Percentiles rank a stretch among this genome's conserved stretches.
phyloP scores from a whole-genome alignment of 2,113 vertebrate species.

The Lucifuga dentata region DNA sequence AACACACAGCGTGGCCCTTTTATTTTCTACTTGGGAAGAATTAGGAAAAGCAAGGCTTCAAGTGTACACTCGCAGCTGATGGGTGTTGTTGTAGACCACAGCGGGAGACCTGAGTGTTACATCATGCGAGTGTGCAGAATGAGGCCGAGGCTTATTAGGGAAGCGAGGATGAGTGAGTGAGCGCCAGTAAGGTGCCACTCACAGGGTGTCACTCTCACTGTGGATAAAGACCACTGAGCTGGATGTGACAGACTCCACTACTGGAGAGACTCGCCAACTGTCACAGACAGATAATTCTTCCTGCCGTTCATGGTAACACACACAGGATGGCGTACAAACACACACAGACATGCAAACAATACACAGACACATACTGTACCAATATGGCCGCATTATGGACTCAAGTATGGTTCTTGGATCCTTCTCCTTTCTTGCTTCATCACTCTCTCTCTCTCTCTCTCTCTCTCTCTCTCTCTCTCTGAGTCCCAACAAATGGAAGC shows the following conservation, averaged over 20 bases:
- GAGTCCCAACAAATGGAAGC: conserved; percentile 50
- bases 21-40: conserved; percentile 28
- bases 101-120: conserved; percentile 37
- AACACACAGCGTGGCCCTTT: neutral
- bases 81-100: conserved; percentile 37
- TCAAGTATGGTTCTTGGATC: conserved; percentile 12
- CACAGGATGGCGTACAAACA: neutral
- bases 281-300: conserved; percentile 57
- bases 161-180: conserved; percentile 26
- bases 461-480: conserved; percentile 38
- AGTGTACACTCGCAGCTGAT: conserved; percentile 1
- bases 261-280: conserved; percentile 55
- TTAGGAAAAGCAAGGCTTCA: conserved; percentile 20
- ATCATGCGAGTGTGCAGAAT: conserved; percentile 30
- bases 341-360: neutral
- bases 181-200: conserved; percentile 58
- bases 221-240: conserved; percentile 60
- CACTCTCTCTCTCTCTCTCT: conserved; percentile 22
- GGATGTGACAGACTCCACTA: conserved; percentile 44
- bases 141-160: conserved; percentile 55
- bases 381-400: no score
- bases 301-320: conserved; percentile 1
- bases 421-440: neutral
- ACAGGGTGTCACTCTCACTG: conserved; percentile 52
- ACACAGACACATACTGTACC: conserved; percentile 10